Percentiles rank a stretch among this genome's conserved stretches.
These are phyloP conservation scores for Drosophila mimetica DNA, from an alignment of 2,888 invertebrate species.

Conservation along the genomic window DNA sequence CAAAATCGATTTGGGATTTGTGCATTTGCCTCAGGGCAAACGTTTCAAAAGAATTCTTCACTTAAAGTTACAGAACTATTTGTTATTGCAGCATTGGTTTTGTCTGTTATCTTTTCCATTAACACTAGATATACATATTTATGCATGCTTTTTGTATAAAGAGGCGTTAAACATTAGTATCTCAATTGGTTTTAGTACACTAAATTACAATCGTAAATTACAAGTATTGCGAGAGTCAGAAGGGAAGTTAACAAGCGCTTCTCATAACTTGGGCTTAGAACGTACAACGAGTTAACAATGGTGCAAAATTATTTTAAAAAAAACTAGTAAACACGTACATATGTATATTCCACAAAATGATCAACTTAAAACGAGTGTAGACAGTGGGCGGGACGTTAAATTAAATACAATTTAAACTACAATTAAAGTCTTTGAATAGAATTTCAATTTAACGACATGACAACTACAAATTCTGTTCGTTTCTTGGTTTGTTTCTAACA, in stretches of 20 bases:
- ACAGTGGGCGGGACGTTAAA: slow-evolving; percentile 47
- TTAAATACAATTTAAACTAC: slow-evolving; percentile 60
- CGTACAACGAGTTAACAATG: slow-evolving; percentile 78
- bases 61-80: slow-evolving; percentile 55
- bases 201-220: slow-evolving; percentile 66
- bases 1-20: slow-evolving; percentile 45
- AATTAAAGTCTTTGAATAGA: slow-evolving; percentile 69
- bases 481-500: slow-evolving; percentile 51
- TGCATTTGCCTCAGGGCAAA: slow-evolving; percentile 54
- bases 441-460: slow-evolving; percentile 57
- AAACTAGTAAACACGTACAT: slow-evolving; percentile 24
- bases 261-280: slow-evolving; percentile 57
- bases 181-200: slow-evolving; percentile 51
- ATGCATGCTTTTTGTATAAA: slow-evolving; percentile 51
- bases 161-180: slow-evolving; percentile 64
- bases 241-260: slow-evolving; percentile 49
- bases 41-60: slow-evolving; percentile 30
- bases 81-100: slow-evolving; percentile 62
- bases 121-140: slow-evolving; percentile 52
- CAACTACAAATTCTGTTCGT: slow-evolving; percentile 31
- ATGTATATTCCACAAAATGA: slow-evolving; percentile 20
- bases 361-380: slow-evolving; percentile 57
- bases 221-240: slow-evolving; percentile 66
- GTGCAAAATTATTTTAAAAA: slow-evolving; percentile 44
- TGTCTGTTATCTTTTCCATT: slow-evolving; percentile 34